These are phyloP conservation scores for Lytechinus variegatus DNA, from an alignment of 35 echinoderm and acorn worm species.

Conservation along the genomic window DNA sequence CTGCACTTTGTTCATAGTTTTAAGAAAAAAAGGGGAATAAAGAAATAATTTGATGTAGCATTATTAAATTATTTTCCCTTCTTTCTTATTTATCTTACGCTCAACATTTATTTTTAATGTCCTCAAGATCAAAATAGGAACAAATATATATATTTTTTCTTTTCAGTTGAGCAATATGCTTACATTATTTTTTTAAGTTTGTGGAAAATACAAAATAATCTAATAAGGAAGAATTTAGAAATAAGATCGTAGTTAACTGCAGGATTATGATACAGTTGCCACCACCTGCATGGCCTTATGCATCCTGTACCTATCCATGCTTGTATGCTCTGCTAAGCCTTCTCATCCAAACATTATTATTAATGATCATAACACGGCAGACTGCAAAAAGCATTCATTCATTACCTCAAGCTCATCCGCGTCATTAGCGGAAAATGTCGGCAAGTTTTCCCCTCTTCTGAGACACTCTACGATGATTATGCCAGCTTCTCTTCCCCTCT, in stretches of 20 bases:
- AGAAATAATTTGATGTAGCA: background rate
- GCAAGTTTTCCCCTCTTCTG: background rate
- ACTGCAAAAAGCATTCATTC: slow-evolving; percentile 47
- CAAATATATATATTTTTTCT: background rate
- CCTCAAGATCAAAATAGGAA: background rate
- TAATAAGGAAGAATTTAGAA: too few relatives aligned
- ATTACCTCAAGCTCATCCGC: slow-evolving; percentile 42
- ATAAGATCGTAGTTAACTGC: too few relatives aligned
- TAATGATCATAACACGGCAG: slow-evolving; percentile 39
- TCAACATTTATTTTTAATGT: background rate
- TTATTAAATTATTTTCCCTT: background rate
- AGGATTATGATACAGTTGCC: background rate
- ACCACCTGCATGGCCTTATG: background rate
- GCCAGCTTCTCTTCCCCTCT: background rate
- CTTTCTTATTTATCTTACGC: background rate
- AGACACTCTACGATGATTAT: slow-evolving; percentile 12
- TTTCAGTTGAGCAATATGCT: too few relatives aligned
- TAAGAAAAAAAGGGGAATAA: background rate
- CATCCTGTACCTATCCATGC: background rate
- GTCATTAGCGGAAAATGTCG: slow-evolving; percentile 37
- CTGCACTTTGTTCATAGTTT: background rate
- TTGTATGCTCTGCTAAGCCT: background rate
- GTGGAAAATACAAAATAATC: too few relatives aligned
- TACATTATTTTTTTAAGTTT: too few relatives aligned
- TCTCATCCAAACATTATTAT: background rate